Base-by-base conservation (phyloP, 2,888 invertebrate species). In the Electrophaes corylata region DNA sequence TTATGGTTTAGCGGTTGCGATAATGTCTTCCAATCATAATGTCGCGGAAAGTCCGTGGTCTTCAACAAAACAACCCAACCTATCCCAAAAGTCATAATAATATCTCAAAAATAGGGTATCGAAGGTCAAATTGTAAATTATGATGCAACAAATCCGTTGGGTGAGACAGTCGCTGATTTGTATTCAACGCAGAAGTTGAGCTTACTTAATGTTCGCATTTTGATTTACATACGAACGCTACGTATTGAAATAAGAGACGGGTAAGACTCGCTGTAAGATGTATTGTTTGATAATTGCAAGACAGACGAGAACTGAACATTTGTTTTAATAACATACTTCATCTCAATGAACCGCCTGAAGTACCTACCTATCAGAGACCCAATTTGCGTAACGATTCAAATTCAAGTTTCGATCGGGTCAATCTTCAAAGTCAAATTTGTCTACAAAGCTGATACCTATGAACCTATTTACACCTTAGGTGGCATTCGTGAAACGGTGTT, bases 241-340 rank as follows among this genome's bases (percentile, higher is more conserved):
- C 67, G 60, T 67, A 73, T 72, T 60, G 60, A 60, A 60, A 60
- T 43, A 35, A 69, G 65, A 72, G 72, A 73, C 72, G 69, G 41
- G 52, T 53, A 53, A 20, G 20, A 12, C 63, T 53, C 57, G 47
- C 55, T 37, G 55, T 62, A 72, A 82, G 81, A 86, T 85, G 82
- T 83, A 86, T 86, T 76, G 82, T 84, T 81, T 76, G 80, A 81
- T 81, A 81, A 84, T 84, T 80, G 77, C 74, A 67, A 79, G 73
- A 72, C 77, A 78, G 78, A 74, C 63, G 43, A 68, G 63, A 73
- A 73, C 75, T 43, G 72, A 56, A 75, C 59, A 68, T 86, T 86
- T 84, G 78, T 84, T 84, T 83, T 79, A 84, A 83, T 84, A 83
- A 80, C 74, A 78, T 69, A 73, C 67, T 60, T 40, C 48, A 44